Conservation (phyloP, 2,888 invertebrate species). For the Drosophila neonasuta region DNA sequence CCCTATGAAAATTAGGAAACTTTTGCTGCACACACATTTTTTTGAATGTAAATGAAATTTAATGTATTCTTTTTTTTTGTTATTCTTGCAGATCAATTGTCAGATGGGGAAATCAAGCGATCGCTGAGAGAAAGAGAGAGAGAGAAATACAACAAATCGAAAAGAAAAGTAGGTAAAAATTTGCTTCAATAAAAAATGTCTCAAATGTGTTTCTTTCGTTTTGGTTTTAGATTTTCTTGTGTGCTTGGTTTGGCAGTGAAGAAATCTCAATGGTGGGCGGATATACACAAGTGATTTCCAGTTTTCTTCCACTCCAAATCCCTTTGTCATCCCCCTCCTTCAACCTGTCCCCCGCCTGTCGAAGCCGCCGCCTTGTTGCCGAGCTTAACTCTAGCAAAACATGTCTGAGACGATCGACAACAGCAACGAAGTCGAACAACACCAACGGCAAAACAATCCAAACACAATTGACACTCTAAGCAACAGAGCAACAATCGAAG, state of each 20-base stretch:
- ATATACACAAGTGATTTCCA: conserved; percentile 47
- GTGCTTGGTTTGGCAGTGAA: conserved; percentile 16
- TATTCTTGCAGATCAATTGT: conserved; percentile 8
- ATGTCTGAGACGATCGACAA: conserved; percentile 74
- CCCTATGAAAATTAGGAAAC: conserved; percentile 20
- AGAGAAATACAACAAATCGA: background rate
- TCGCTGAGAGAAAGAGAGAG: conserved; percentile 3
- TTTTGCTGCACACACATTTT: background rate
- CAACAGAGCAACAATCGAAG: conserved; percentile 11
- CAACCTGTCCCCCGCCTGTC: conserved; percentile 23
- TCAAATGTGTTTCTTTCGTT: conserved; percentile 11
- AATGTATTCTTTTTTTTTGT: conserved; percentile 1
- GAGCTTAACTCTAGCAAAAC: conserved; percentile 39
- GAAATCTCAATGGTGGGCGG: conserved; percentile 65
- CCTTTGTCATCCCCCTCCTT: conserved; percentile 40
- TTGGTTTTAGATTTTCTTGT: conserved; percentile 41
- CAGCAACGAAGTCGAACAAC: conserved; percentile 51
- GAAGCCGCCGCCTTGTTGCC: conserved; percentile 7
- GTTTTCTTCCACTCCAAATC: conserved; percentile 68
- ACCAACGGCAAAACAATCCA: conserved; percentile 15
- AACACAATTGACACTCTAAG: conserved; percentile 63
- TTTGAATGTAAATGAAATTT: conserved; percentile 2
- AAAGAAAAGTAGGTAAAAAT: conserved; percentile 1
- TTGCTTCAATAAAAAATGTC: too few relatives aligned
- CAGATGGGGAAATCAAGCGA: conserved; percentile 12